Evolutionary conservation across 2,113 vertebrate genomes (phyloP), one percentile per base, ranked within the genome.

Genomic region (Calidris pygmaea): DNA sequence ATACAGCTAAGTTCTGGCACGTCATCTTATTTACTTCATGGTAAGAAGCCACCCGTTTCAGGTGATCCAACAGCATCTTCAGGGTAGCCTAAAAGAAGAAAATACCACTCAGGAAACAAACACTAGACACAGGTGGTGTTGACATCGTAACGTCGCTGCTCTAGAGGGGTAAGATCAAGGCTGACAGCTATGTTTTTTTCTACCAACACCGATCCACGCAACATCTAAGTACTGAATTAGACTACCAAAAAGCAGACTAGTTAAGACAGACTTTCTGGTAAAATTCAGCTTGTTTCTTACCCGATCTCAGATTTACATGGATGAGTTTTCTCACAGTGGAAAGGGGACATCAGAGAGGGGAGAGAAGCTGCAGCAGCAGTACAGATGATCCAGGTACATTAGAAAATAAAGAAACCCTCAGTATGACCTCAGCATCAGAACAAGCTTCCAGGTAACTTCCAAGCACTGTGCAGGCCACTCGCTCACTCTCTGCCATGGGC

Each of bases 21-120:
- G 99, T 99, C 99, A 99, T 99, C 97, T 99, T 99, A 94, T 99
- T 99, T 37, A 99, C 98, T 92, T 99, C 99, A 1, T 99, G 99
- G 94, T 99, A 98, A 56, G 99, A 99, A 76, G 99, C 99, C 89
- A 99, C 99, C 73, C 99, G 96, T 94, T 99, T 99, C 97, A 99
- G 98, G 96, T 99, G 99, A 97, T 99, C 98, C 89, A 99, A 97
- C 68, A 99, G 98, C 98, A 98, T 99, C 98, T 97, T 98, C 90
- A 99, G 95, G 10, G 99, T 99, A 95, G 98, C 98, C 99, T 99
- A 89, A 47, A 95, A 96, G 71, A 95, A 95, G 85, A 96, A 89
- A 80, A 94, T 22, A 79, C 50, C 79, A 41, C 76, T 96, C 26
- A 89, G 59, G 93, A 91, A 96, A 91, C 78, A 63, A 76, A 63